phyloP scores from a whole-genome alignment of 2,797 vertebrate genomes.

The Sebastes trivittatus region DNA sequence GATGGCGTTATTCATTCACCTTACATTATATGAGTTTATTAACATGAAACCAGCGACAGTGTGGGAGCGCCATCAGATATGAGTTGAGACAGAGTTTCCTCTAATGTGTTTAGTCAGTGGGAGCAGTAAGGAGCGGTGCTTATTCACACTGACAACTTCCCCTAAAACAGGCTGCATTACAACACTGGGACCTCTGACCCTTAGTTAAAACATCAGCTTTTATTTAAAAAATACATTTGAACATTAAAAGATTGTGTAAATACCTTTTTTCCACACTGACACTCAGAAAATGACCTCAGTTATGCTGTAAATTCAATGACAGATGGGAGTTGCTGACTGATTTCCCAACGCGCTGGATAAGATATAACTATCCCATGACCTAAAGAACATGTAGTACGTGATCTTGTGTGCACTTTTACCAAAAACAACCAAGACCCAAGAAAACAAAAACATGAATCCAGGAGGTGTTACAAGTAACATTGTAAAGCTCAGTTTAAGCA shows the following conservation, averaged over 20 bases:
- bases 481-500: not conserved
- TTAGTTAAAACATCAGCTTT: not conserved
- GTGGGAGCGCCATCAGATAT: conserved; percentile 27
- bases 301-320: not conserved
- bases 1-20: not conserved
- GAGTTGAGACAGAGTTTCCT: not conserved
- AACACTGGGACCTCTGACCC: conserved; percentile 17
- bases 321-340: not conserved
- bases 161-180: not conserved
- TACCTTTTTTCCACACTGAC: not conserved
- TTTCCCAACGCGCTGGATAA: conserved; percentile 24
- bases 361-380: not conserved
- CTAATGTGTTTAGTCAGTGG: conserved; percentile 24
- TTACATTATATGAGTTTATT: not conserved
- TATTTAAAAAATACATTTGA: not conserved
- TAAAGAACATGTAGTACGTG: not conserved
- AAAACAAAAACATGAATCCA: not conserved
- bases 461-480: not conserved
- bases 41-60: not conserved
- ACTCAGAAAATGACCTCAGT: not conserved
- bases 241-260: not conserved
- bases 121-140: conserved; percentile 25
- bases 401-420: not conserved
- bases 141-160: conserved; percentile 9
- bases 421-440: not conserved